phyloP scores from a whole-genome alignment of 2,888 invertebrate genomes.

The Stenolophus ochropezus region DNA sequence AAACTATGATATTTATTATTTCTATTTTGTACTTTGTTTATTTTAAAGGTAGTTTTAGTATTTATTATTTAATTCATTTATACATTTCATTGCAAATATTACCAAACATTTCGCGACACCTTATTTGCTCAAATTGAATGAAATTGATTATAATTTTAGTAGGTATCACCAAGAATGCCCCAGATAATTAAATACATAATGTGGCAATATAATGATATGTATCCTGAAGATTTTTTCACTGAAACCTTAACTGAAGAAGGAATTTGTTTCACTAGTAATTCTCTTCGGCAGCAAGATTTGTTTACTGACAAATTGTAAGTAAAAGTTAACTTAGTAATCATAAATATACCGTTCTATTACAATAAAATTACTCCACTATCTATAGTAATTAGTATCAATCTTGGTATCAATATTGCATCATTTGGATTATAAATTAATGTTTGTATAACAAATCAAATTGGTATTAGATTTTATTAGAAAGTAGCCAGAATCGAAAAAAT shows the following conservation, averaged over 20 bases:
- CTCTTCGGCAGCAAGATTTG: constrained; percentile 76
- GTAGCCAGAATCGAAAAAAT: no score
- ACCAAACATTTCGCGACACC: no score
- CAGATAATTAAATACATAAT: neutral
- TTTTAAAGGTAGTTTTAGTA: no score
- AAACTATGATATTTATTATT: no score
- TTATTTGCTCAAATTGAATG: no score
- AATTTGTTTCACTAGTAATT: constrained; percentile 82
- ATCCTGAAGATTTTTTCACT: constrained; percentile 72
- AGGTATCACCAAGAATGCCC: constrained; percentile 22
- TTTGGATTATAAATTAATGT: neutral
- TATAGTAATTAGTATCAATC: neutral
- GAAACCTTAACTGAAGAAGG: constrained; percentile 83
- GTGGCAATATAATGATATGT: constrained; percentile 66
- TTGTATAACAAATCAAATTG: neutral
- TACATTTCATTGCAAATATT: no score
- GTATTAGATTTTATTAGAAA: no score
- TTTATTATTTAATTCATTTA: no score
- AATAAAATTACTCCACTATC: neutral
- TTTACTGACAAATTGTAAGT: constrained; percentile 76
- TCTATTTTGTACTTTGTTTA: no score
- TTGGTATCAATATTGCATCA: neutral
- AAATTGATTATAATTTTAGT: no score
- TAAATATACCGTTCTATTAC: neutral
- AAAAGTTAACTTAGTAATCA: neutral